phyloP scores from a whole-genome alignment of 2,113 vertebrate genomes.

The Perca schrenkii region DNA sequence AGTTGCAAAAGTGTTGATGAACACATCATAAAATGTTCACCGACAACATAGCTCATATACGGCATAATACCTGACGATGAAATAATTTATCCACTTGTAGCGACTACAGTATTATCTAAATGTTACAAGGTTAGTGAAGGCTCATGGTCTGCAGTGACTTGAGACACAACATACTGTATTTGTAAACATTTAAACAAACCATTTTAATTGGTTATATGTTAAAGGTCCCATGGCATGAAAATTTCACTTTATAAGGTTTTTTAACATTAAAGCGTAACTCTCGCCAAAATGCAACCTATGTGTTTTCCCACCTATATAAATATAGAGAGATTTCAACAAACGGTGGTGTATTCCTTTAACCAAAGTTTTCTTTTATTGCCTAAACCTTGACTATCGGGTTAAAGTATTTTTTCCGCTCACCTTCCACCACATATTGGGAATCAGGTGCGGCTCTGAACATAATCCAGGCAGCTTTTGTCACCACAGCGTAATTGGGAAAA shows the following conservation, averaged over 20 bases:
- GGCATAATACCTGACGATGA: background rate
- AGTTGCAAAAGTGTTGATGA: background rate
- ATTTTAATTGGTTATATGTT: no score
- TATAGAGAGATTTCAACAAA: no score
- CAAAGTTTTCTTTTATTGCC: background rate
- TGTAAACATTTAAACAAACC: background rate
- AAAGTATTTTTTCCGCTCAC: background rate
- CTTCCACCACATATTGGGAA: background rate
- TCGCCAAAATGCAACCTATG: no score
- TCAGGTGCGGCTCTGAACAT: background rate
- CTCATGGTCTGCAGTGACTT: background rate
- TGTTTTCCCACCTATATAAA: no score
- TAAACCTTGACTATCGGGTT: background rate
- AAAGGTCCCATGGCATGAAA: no score
- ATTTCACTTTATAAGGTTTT: no score
- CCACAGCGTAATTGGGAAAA: background rate
- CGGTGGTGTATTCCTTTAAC: no score
- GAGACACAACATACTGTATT: background rate
- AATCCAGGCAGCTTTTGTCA: conserved; percentile 1
- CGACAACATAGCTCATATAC: background rate
- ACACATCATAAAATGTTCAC: background rate
- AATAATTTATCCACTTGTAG: background rate
- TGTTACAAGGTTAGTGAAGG: background rate
- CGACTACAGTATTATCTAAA: background rate
- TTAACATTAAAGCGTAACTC: no score